phyloP scores from a whole-genome alignment of 2,888 invertebrate species.

The Dione vanillae region DNA sequence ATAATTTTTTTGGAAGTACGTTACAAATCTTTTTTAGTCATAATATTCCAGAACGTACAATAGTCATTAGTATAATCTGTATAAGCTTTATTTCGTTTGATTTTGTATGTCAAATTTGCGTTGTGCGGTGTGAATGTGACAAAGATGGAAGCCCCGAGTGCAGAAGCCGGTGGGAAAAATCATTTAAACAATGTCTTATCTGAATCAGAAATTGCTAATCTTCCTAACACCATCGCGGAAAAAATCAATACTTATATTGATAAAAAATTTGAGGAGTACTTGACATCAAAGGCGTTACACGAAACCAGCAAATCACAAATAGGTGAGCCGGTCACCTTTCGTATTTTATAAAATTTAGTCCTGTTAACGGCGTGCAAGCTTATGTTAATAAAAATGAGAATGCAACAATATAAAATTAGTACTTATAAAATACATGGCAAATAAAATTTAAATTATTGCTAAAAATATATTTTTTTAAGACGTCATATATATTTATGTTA shows the following conservation, averaged over 20 bases:
- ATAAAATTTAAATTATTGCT: too few relatives aligned
- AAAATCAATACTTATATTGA: constrained; percentile 86
- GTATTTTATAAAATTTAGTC: constrained; percentile 22
- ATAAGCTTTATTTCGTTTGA: constrained; percentile 10
- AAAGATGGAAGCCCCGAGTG: constrained; percentile 77
- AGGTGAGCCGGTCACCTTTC: constrained; percentile 75
- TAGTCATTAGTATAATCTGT: constrained; percentile 3
- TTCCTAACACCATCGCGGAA: constrained; percentile 67
- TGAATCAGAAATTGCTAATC: constrained; percentile 66
- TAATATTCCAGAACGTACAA: background rate
- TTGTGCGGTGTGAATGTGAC: constrained; percentile 46
- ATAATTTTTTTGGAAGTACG: too few relatives aligned
- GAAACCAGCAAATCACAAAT: constrained; percentile 86
- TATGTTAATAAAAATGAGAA: background rate
- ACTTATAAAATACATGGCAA: background rate
- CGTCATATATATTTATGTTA: background rate
- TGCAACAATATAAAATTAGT: background rate
- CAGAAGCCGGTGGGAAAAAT: constrained; percentile 75
- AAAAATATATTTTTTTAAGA: background rate
- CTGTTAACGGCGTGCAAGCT: background rate
- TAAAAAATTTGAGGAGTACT: constrained; percentile 87
- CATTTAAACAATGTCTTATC: constrained; percentile 77
- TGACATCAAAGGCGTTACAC: constrained; percentile 89
- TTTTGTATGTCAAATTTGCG: constrained; percentile 20
- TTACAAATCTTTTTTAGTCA: background rate